A percentile compares a stretch with the other conserved stretches of the same genome.
These are phyloP conservation scores for Nothobranchius kuhntae DNA, from an alignment of 2,113 vertebrate species.

Conservation along the genomic window DNA sequence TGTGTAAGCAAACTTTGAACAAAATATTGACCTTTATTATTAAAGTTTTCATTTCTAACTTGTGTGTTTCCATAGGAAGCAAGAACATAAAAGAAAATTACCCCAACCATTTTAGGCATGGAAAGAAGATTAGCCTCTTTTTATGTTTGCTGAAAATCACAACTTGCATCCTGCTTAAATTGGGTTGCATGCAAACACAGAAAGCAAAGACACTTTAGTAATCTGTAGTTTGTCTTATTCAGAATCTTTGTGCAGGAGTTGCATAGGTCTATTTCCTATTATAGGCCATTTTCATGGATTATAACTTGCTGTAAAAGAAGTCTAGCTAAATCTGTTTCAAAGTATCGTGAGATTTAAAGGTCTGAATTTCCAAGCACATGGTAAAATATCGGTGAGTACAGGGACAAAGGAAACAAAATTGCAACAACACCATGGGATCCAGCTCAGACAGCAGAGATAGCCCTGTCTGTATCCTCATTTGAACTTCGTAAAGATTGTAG, in stretches of 20 bases:
- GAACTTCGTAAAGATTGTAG: background rate
- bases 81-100: background rate
- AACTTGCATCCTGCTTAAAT: background rate
- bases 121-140: background rate
- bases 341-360: no score
- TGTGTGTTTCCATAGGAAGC: background rate
- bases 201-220: background rate
- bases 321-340: no score
- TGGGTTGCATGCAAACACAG: background rate
- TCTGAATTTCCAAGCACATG: no score
- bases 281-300: no score
- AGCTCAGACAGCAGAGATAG: background rate
- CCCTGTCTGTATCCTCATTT: background rate
- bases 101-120: no score
- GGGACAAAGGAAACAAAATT: no score
- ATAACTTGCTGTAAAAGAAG: no score
- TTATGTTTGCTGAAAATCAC: background rate
- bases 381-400: no score
- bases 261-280: no score
- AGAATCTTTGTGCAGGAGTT: background rate
- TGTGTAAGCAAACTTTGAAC: no score
- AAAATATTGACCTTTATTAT: no score
- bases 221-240: background rate
- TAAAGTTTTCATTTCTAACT: background rate
- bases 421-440: no score